Evolutionary conservation across 2,113 vertebrate species (phyloP).

Genomic region (Colossoma macropomum): DNA sequence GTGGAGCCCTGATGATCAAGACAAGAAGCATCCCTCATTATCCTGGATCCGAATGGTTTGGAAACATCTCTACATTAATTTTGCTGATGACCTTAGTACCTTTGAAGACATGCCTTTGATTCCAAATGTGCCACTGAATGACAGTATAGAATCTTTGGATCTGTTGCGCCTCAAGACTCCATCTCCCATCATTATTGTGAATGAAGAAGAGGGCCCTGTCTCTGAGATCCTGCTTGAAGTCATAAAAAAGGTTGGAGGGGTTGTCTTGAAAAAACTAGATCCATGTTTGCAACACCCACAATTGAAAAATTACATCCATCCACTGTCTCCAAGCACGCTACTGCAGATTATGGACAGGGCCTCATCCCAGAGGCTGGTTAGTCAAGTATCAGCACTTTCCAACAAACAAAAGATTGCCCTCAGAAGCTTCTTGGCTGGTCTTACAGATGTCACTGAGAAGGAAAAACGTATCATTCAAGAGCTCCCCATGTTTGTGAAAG

Average conservation of each 20-base stretch:
- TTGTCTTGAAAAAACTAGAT: constrained; percentile 90
- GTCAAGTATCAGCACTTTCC: constrained; percentile 82
- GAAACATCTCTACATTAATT: constrained; percentile 96
- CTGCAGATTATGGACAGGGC: constrained; percentile 92
- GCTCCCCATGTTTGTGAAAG: constrained; percentile 89
- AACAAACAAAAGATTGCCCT: constrained; percentile 86
- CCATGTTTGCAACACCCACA: constrained; percentile 90
- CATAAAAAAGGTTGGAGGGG: constrained; percentile 89
- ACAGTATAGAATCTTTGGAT: constrained; percentile 76
- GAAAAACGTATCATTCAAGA: constrained; percentile 91
- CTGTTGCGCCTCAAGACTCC: constrained; percentile 90
- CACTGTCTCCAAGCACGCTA: constrained; percentile 84
- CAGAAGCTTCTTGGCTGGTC: constrained; percentile 87
- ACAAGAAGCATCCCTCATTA: constrained; percentile 86
- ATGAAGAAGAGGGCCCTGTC: constrained; percentile 82
- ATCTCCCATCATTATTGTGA: constrained; percentile 86
- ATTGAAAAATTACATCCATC: constrained; percentile 91
- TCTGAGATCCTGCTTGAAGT: constrained; percentile 86
- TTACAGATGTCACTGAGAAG: constrained; percentile 89
- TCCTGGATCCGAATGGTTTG: constrained; percentile 94
- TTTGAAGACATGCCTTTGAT: constrained; percentile 98
- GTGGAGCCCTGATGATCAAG: constrained; percentile 87
- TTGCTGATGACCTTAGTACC: constrained; percentile 88
- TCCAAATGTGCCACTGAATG: constrained; percentile 83
- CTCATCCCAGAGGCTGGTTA: constrained; percentile 85